phyloP scores from a whole-genome alignment of 2,888 invertebrate species.

The Siphonodentalium dalli region DNA sequence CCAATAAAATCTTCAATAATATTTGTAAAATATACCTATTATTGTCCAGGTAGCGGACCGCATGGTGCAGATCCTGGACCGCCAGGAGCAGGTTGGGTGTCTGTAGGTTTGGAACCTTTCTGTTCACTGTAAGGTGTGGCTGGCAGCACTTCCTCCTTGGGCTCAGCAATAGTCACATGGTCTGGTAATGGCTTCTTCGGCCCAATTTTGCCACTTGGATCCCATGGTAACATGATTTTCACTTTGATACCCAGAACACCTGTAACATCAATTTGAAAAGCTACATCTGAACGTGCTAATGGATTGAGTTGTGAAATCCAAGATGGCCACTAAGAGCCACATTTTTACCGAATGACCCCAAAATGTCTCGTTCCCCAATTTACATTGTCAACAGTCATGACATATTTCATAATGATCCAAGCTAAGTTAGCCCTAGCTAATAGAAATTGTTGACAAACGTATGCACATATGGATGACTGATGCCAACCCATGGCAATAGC shows the following conservation, averaged over 20 bases:
- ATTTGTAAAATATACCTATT: too few species aligned
- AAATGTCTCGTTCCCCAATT: too few species aligned
- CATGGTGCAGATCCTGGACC: neutral
- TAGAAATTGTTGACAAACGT: too few species aligned
- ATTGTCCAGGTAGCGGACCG: too few species aligned
- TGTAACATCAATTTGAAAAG: conserved; percentile 40
- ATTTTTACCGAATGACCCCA: too few species aligned
- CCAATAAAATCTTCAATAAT: too few species aligned
- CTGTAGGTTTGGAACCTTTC: conserved; percentile 72
- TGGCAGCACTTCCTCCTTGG: conserved; percentile 89
- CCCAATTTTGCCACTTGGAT: conserved; percentile 95
- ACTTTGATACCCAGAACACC: conserved; percentile 80
- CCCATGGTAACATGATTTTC: conserved; percentile 99
- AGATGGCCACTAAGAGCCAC: neutral
- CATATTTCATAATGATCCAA: too few species aligned
- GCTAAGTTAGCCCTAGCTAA: neutral
- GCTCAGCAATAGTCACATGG: conserved; percentile 95
- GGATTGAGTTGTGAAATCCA: neutral
- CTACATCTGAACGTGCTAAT: neutral
- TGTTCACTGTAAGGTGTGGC: conserved; percentile 78
- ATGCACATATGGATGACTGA: too few species aligned
- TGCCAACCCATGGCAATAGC: too few species aligned
- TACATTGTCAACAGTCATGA: too few species aligned
- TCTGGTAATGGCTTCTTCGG: conserved; percentile 98
- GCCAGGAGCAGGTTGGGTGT: conserved; percentile 26